Conservation (phyloP, 2,888 invertebrate species). For the Synergus japonicus region DNA sequence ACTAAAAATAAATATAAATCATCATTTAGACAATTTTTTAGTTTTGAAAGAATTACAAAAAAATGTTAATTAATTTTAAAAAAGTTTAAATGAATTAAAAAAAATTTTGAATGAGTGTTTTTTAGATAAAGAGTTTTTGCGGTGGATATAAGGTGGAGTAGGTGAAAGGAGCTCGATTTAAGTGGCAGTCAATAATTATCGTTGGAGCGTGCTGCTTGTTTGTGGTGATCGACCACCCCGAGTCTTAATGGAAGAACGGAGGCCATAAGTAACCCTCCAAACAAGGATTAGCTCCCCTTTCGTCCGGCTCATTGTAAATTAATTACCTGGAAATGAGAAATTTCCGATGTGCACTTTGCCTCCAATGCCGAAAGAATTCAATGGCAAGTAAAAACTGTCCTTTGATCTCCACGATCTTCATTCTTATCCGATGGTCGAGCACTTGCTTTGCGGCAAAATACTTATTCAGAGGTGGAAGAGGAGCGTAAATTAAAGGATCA, state of each 20-base stretch:
- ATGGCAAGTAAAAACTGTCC: slow-evolving; percentile 73
- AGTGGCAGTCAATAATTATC: slow-evolving; percentile 41
- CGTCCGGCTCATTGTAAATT: slow-evolving; percentile 77
- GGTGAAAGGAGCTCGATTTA: slow-evolving; percentile 34
- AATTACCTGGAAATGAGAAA: slow-evolving; percentile 78
- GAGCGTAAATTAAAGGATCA: slow-evolving; percentile 11
- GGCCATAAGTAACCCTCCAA: slow-evolving; percentile 71
- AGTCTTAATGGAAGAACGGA: slow-evolving; percentile 54
- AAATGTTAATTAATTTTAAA: neutral
- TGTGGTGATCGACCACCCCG: slow-evolving; percentile 49
- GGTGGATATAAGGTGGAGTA: neutral
- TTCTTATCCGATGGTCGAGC: slow-evolving; percentile 39
- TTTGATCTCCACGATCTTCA: slow-evolving; percentile 63
- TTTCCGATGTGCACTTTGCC: slow-evolving; percentile 72
- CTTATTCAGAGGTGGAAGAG: neutral
- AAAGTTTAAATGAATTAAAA: neutral
- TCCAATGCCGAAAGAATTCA: slow-evolving; percentile 60
- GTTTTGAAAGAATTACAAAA: neutral
- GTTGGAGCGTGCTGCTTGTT: slow-evolving; percentile 48
- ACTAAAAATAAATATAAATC: no score
- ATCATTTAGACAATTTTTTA: no score
- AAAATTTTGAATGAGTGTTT: neutral
- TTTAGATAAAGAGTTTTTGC: neutral
- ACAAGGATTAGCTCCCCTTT: slow-evolving; percentile 69
- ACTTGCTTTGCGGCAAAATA: slow-evolving; percentile 25